phyloP scores from a whole-genome alignment of 2,888 invertebrate genomes.

The Machimus atricapillus region DNA sequence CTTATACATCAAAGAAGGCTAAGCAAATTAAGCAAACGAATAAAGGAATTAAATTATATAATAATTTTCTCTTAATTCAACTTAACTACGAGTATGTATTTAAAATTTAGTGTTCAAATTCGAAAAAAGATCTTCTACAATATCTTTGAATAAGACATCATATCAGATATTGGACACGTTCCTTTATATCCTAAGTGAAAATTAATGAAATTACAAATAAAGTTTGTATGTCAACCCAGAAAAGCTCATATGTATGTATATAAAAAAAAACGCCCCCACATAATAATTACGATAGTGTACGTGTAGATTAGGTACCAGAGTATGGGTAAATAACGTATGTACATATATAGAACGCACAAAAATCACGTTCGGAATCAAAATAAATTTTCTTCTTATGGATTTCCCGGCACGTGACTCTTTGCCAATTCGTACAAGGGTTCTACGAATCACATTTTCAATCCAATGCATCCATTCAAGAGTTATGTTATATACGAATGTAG shows the following conservation, averaged over 20 bases:
- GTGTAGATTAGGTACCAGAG: not conserved
- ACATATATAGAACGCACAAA: not conserved
- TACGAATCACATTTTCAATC: not conserved
- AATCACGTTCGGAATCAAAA: not conserved
- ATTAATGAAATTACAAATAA: not conserved
- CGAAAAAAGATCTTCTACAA: too few species aligned
- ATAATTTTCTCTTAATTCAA: too few species aligned
- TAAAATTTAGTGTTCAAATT: too few species aligned
- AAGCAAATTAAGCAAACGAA: not conserved
- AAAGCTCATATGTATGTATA: not conserved
- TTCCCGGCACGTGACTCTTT: not conserved
- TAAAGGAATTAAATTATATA: not conserved
- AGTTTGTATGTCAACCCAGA: not conserved
- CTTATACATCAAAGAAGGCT: not conserved
- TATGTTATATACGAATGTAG: not conserved
- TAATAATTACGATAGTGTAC: not conserved
- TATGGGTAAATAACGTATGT: not conserved
- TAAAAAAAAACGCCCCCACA: not conserved
- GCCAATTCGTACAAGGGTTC: not conserved
- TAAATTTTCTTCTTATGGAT: conserved; percentile 18
- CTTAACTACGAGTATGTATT: too few species aligned
- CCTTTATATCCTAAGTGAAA: not conserved
- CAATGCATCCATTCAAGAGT: not conserved
- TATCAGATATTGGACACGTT: not conserved
- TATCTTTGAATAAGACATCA: not conserved